Conservation (phyloP, 2,888 invertebrate genomes). For the Anagyrus pseudococci region DNA sequence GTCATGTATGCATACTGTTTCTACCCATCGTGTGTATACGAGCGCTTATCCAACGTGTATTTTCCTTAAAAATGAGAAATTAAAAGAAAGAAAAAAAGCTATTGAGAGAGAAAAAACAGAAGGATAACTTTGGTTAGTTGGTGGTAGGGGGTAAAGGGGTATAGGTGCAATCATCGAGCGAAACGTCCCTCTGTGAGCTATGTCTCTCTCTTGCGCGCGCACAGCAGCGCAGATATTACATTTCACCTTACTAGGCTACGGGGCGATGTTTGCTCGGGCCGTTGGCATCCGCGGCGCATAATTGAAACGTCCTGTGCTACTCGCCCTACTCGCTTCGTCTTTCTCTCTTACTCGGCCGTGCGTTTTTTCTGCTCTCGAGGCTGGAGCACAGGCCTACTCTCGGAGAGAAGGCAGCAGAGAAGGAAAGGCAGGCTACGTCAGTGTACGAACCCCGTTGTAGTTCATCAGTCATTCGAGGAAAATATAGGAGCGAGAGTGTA, state of each 20-base stretch:
- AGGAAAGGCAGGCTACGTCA: constrained; percentile 46
- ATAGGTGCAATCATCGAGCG: constrained; percentile 24
- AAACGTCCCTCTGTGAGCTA: background rate
- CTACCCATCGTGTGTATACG: too few relatives aligned
- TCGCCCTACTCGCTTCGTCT: constrained; percentile 21
- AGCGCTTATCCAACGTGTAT: too few relatives aligned
- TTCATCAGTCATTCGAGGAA: constrained; percentile 61
- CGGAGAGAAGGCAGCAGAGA: constrained; percentile 44
- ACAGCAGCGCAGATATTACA: constrained; percentile 24
- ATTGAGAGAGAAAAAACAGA: background rate
- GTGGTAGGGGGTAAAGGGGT: background rate
- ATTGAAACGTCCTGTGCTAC: constrained; percentile 44
- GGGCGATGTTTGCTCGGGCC: constrained; percentile 28
- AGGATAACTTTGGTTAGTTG: too few relatives aligned
- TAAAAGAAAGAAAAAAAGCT: background rate
- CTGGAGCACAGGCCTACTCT: too few relatives aligned
- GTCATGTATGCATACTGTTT: constrained; percentile 6
- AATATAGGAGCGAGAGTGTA: constrained; percentile 50
- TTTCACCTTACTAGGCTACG: constrained; percentile 36
- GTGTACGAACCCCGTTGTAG: constrained; percentile 50
- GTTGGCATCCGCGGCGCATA: constrained; percentile 36
- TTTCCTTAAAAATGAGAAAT: constrained; percentile 11
- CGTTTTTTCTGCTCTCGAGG: too few relatives aligned
- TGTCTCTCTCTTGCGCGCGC: background rate
- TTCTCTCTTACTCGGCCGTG: constrained; percentile 18